Evolutionary conservation across 2,797 vertebrate genomes (phyloP).

Genomic region (Galago senegalensis): DNA sequence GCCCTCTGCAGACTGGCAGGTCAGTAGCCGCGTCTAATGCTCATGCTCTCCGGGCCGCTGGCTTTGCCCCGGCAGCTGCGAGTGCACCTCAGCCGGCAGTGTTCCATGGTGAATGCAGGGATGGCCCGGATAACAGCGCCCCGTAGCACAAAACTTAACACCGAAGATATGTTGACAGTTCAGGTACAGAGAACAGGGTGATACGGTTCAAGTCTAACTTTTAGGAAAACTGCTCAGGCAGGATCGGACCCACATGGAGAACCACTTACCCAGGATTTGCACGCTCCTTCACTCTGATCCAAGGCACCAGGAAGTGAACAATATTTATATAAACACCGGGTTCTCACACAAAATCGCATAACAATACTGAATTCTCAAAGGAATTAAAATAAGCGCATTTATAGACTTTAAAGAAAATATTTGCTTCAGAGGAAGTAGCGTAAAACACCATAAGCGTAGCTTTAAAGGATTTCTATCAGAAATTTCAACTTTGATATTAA

Average conservation of each 20-base stretch:
- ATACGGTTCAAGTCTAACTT: not conserved
- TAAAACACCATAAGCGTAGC: not conserved
- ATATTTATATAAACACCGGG: conserved; percentile 82
- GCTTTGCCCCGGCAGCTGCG: conserved; percentile 8
- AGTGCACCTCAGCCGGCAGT: not conserved
- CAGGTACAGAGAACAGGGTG: conserved; percentile 55
- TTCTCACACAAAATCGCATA: conserved; percentile 75
- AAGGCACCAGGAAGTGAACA: conserved; percentile 85
- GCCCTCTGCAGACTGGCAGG: not conserved
- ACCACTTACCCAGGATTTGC: conserved; percentile 85
- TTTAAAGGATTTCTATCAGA: conserved; percentile 57
- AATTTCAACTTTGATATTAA: not conserved
- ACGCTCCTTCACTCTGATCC: conserved; percentile 85
- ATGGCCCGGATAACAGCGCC: conserved; percentile 1
- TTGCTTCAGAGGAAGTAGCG: conserved; percentile 33
- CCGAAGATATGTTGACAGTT: conserved; percentile 47
- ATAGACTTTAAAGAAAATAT: conserved; percentile 54
- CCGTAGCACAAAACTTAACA: conserved; percentile 31
- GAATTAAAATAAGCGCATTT: conserved; percentile 36
- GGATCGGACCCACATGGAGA: conserved; percentile 62
- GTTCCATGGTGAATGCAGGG: not conserved
- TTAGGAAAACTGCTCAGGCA: conserved; percentile 64
- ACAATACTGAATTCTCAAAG: conserved; percentile 73
- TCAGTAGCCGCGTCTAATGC: not conserved
- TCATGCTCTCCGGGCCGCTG: not conserved